A percentile compares a stretch with the other conserved stretches of the same genome.
These are phyloP conservation scores for Tetragnatha versicolor DNA, from an alignment of 1,140 invertebrate species.

Conservation along the genomic window DNA sequence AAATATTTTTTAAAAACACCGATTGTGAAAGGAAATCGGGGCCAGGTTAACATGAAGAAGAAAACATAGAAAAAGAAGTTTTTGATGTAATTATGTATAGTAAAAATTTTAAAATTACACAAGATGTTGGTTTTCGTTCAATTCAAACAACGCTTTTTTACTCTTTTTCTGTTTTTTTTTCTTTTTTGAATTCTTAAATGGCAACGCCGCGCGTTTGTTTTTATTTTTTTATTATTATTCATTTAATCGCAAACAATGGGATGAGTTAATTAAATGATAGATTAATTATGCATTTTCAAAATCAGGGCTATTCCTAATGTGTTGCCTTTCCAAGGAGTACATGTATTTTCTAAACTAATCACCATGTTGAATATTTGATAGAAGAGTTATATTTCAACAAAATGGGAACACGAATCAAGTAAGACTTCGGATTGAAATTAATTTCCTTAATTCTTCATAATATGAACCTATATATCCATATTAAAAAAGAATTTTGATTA, in stretches of 20 bases:
- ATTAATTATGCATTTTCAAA: constrained; percentile 6
- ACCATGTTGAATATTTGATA: too few species aligned
- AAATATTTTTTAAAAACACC: not conserved
- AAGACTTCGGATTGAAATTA: not conserved
- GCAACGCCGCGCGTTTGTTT: constrained; percentile 22
- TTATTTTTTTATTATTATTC: not conserved
- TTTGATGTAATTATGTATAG: too few species aligned
- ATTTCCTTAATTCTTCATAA: not conserved
- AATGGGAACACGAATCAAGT: constrained; percentile 53
- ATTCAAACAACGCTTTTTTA: too few species aligned
- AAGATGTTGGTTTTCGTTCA: too few species aligned
- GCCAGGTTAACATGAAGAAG: too few species aligned
- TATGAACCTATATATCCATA: not conserved
- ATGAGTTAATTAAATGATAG: constrained; percentile 11
- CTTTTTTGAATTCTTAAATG: too few species aligned
- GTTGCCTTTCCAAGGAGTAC: not conserved
- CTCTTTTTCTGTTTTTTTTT: too few species aligned
- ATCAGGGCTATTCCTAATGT: not conserved
- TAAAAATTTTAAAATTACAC: too few species aligned
- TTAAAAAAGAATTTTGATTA: too few species aligned
- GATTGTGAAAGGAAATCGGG: not conserved
- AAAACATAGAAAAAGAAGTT: too few species aligned
- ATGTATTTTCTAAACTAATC: too few species aligned
- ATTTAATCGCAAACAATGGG: constrained; percentile 16
- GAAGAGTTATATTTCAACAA: not conserved